A percentile compares a stretch with the other conserved stretches of the same genome.
Conservation (phyloP, 2,888 invertebrate genomes). For the Hydriomena furcata region DNA sequence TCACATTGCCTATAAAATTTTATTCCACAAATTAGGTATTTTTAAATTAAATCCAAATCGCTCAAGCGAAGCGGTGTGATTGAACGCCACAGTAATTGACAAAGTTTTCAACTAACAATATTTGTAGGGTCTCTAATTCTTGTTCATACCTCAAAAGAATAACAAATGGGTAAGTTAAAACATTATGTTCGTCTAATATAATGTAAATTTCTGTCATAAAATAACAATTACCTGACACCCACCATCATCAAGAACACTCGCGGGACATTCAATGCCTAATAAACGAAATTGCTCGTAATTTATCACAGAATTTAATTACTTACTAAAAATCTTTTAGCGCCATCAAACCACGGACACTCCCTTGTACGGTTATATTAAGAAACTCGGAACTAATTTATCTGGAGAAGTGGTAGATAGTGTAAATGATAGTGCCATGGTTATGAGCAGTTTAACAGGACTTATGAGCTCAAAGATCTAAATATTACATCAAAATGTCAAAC, state of each 20-base stretch:
- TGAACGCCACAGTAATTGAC: too few relatives aligned
- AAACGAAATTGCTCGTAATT: conserved; percentile 41
- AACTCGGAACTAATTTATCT: conserved; percentile 3
- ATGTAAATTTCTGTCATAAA: conserved; percentile 2
- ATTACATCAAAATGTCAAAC: too few relatives aligned
- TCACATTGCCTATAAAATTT: too few relatives aligned
- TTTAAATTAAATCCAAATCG: too few relatives aligned
- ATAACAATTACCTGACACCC: conserved; percentile 13
- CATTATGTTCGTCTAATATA: too few relatives aligned
- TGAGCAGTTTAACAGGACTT: not conserved
- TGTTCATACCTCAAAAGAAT: too few relatives aligned
- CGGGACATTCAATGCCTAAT: conserved; percentile 33
- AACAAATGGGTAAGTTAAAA: too few relatives aligned
- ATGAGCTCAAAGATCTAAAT: not conserved
- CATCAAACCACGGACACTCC: conserved; percentile 46
- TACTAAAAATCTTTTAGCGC: conserved; percentile 60
- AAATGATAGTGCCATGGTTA: not conserved
- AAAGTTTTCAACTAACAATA: too few relatives aligned
- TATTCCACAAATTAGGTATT: too few relatives aligned
- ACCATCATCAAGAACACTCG: conserved; percentile 21
- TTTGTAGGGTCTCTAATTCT: too few relatives aligned
- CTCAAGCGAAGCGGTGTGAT: too few relatives aligned
- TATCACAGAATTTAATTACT: conserved; percentile 57
- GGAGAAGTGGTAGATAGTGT: not conserved
- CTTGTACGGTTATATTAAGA: conserved; percentile 24